Evolutionary conservation across 2,888 invertebrate species (phyloP), one percentile per base, ranked within the genome.

Genomic region (Idaea biselata): DNA sequence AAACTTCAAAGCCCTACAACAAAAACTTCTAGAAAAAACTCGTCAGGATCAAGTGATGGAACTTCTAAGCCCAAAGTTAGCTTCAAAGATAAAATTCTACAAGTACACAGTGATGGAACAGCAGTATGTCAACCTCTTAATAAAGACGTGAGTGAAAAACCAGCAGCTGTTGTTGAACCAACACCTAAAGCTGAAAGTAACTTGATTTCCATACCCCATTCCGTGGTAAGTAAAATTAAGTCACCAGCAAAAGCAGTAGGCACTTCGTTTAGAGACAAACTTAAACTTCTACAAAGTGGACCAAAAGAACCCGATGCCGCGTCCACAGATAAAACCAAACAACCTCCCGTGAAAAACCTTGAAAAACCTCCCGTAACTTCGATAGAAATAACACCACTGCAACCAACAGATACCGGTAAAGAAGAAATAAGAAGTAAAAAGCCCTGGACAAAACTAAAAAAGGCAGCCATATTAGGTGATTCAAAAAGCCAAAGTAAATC

Each of bases 371-470:
- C 87, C 31, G 71, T 79, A 65, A 87, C 76, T 63, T 69, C 87
- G 31, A 71, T 79, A 66, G 87, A 88, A 87, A 84, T 86, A 72
- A 77, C 73, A 62, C 82, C 86, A 60, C 66, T 88, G 60, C 84
- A 81, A 72, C 66, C 76, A 33, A 73, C 77, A 32, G 90, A 88
- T 73, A 72, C 32, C 8, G 44, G 44, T 32, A 85, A 83, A 74
- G 89, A 88, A 59, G 89, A 89, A 58, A 72, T 82, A 14, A 93
- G 86, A 73, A 84, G 75, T 58, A 95, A 94, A 77, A 95, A 94
- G 73, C 95, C 96, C 1, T 97, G 97, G 97, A 94, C 94, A 16
- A 96, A 96, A 88, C 88, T 97, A 57, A 97, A 96, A 82, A 95
- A 96, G 80, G 97, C 97, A 16, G 91, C 94, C 54, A 94, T 94